phyloP scores from a whole-genome alignment of 2,113 vertebrate genomes.

The Microtus montanus region DNA sequence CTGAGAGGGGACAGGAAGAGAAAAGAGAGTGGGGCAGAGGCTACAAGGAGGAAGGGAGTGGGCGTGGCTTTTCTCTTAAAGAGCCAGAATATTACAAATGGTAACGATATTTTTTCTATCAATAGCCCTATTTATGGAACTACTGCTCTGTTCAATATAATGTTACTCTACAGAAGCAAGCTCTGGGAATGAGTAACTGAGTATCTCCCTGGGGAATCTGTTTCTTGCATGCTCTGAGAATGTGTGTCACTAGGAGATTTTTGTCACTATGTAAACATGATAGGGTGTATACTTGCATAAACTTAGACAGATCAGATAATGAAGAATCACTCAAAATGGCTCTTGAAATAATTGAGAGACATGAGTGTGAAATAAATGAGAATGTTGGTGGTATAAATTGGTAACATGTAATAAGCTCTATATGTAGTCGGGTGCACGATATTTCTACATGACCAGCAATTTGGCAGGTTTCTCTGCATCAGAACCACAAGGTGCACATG shows the following conservation, averaged over 20 bases:
- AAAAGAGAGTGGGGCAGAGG: too few species aligned
- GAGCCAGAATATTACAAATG: too few species aligned
- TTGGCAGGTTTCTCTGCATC: neutral
- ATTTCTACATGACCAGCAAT: neutral
- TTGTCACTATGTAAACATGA: neutral
- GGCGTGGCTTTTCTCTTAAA: too few species aligned
- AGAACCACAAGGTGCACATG: neutral
- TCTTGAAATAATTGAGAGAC: neutral
- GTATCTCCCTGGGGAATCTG: neutral
- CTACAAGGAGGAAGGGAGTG: too few species aligned
- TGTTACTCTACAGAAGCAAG: neutral
- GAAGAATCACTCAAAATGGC: neutral
- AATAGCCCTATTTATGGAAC: neutral
- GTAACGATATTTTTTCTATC: neutral
- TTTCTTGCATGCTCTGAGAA: neutral
- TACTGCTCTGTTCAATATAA: neutral
- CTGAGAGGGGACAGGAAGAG: too few species aligned
- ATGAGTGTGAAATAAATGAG: neutral
- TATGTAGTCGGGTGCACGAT: neutral
- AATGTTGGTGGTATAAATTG: neutral
- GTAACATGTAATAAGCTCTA: rapidly evolving
- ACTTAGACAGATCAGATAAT: neutral
- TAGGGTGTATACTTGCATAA: neutral
- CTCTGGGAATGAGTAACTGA: neutral
- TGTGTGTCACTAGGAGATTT: neutral